phyloP scores from a whole-genome alignment of 2,888 invertebrate genomes.

The Drosophila dives region DNA sequence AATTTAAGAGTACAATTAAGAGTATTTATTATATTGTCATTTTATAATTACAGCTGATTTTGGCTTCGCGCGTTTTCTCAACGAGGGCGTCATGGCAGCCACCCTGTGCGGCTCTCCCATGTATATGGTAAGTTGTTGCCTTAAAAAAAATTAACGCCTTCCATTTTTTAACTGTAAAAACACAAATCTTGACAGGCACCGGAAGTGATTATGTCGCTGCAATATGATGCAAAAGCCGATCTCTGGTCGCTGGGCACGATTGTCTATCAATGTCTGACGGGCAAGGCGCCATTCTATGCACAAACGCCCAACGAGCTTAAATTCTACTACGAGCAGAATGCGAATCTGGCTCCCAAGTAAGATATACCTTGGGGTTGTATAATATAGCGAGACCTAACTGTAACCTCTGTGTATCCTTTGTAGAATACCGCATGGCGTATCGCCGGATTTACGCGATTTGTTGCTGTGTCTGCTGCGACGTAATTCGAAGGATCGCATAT shows the following conservation, averaged over 20 bases:
- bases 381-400: background rate
- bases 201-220: constrained; percentile 99
- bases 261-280: constrained; percentile 98
- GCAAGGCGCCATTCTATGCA: constrained; percentile 99
- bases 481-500: constrained; percentile 97
- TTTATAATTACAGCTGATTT: constrained; percentile 92
- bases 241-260: constrained; percentile 99
- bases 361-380: constrained; percentile 62
- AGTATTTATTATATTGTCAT: background rate
- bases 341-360: constrained; percentile 95
- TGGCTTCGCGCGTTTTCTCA: constrained; percentile 98
- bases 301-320: constrained; percentile 98
- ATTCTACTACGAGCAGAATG: constrained; percentile 98
- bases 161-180: background rate
- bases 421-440: constrained; percentile 97
- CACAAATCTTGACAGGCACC: constrained; percentile 89
- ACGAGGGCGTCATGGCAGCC: constrained; percentile 99
- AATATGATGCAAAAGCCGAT: constrained; percentile 99
- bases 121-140: constrained; percentile 94
- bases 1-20: background rate
- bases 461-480: constrained; percentile 94
- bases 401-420: background rate
- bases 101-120: constrained; percentile 99
- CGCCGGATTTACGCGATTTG: constrained; percentile 94
- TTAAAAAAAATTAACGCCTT: background rate